Conservation (phyloP, 2,113 vertebrate species). For the Choloepus hoffmanni region DNA sequence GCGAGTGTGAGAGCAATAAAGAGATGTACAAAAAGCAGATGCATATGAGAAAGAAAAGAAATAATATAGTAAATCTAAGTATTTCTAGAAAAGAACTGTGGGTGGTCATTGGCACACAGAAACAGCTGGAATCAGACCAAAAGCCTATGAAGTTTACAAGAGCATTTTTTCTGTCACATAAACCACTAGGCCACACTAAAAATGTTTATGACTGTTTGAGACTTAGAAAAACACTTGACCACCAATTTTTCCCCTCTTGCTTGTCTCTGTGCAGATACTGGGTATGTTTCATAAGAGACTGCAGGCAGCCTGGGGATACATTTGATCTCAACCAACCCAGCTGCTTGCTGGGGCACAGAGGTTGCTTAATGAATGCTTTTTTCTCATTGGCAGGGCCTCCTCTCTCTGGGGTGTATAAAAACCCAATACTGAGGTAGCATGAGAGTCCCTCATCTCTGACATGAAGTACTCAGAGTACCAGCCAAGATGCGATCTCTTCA, state of each 20-base stretch:
- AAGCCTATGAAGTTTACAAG: not conserved
- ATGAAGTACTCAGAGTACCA: no score
- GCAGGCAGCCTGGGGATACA: no score
- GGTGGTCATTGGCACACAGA: not conserved
- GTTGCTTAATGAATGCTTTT: no score
- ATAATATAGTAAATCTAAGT: not conserved
- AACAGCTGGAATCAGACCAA: constrained; percentile 4
- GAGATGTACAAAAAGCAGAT: not conserved
- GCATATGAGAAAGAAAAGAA: not conserved
- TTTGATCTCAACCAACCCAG: no score
- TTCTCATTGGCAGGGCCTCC: no score
- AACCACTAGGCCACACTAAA: not conserved
- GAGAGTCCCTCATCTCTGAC: no score
- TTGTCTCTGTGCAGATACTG: no score
- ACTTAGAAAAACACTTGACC: not conserved
- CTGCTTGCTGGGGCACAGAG: no score
- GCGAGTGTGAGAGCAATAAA: not conserved
- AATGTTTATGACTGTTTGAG: not conserved
- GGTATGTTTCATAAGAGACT: no score
- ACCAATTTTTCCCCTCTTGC: not conserved
- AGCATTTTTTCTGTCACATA: constrained; percentile 1
- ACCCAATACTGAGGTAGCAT: no score
- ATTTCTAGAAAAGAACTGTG: not conserved
- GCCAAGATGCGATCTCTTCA: no score
- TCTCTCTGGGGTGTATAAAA: no score